Evolutionary conservation across 2,888 invertebrate genomes (phyloP).

Genomic region (Leptogaster cylindrica): DNA sequence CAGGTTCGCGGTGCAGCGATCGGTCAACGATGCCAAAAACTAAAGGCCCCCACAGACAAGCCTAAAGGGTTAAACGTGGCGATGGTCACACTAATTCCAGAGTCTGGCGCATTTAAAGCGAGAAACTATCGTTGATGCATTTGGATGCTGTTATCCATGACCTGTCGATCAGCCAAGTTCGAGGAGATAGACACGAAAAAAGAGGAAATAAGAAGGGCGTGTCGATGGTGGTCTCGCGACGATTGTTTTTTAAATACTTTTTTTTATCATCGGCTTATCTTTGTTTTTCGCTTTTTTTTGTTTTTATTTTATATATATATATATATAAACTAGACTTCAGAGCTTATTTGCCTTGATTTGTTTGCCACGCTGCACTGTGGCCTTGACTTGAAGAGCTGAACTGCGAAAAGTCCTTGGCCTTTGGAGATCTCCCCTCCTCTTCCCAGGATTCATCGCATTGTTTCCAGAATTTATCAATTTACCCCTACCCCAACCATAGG

Average conservation of each 20-base stretch:
- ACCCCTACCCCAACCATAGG: too few species aligned
- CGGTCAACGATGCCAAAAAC: neutral
- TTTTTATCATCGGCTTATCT: neutral
- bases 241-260: neutral
- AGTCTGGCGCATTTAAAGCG: neutral
- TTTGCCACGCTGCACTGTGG: neutral
- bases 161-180: constrained; percentile 10
- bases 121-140: neutral
- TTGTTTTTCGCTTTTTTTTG: too few species aligned
- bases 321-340: neutral
- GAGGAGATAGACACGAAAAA: neutral
- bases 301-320: too few species aligned
- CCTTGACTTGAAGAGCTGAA: constrained; percentile 14
- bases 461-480: too few species aligned
- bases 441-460: too few species aligned
- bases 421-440: neutral
- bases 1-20: neutral
- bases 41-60: too few species aligned
- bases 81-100: too few species aligned
- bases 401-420: constrained; percentile 13
- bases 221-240: neutral
- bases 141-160: neutral
- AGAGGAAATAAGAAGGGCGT: neutral
- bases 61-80: too few species aligned
- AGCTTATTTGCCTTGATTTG: neutral